These are phyloP conservation scores for Dendrolimus houi DNA, from an alignment of 2,888 invertebrate genomes.

Conservation along the genomic window DNA sequence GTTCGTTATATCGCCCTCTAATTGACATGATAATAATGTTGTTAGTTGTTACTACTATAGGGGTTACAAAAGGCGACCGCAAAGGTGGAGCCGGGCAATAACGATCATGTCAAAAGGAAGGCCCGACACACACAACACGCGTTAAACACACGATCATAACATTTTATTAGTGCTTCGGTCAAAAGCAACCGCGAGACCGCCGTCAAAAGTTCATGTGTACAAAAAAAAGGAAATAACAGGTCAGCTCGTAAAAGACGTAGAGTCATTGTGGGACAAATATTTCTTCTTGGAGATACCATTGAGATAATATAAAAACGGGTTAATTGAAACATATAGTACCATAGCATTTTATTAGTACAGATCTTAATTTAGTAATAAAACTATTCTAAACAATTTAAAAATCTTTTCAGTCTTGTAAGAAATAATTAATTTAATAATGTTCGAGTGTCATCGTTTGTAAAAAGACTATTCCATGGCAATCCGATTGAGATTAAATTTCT, in stretches of 20 bases:
- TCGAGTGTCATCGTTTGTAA: background rate
- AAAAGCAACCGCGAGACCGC: slow-evolving; percentile 71
- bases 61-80: slow-evolving; percentile 66
- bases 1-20: slow-evolving; percentile 57
- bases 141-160: slow-evolving; percentile 76
- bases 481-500: background rate
- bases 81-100: slow-evolving; percentile 64
- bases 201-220: slow-evolving; percentile 62
- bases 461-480: background rate
- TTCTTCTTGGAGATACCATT: slow-evolving; percentile 31
- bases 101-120: slow-evolving; percentile 73
- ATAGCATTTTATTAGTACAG: slow-evolving; percentile 13
- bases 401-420: too few relatives aligned
- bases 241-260: slow-evolving; percentile 69
- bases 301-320: slow-evolving; percentile 29
- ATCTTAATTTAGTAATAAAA: background rate
- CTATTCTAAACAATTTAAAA: too few relatives aligned
- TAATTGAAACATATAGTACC: slow-evolving; percentile 12
- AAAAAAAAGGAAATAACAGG: slow-evolving; percentile 57
- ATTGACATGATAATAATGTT: slow-evolving; percentile 72
- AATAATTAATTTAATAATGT: background rate
- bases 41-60: slow-evolving; percentile 37
- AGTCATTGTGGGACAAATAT: slow-evolving; percentile 58
- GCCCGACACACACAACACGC: slow-evolving; percentile 70
- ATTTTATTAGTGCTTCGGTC: slow-evolving; percentile 74